These are phyloP conservation scores for Ptychadena robeensis DNA, from an alignment of 2,797 vertebrate genomes.

Conservation along the genomic window DNA sequence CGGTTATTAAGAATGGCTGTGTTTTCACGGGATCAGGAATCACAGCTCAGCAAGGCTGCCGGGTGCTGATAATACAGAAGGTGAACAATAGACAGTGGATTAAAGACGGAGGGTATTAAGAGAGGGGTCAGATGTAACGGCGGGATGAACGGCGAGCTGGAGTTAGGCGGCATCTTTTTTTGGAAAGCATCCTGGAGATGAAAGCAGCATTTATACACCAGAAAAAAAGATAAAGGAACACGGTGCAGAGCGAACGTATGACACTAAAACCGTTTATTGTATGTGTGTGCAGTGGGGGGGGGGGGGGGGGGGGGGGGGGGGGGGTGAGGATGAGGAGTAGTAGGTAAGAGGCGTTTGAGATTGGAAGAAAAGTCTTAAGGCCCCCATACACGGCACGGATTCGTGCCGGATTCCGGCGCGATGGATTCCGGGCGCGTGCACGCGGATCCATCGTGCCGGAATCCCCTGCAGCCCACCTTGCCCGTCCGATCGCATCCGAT, in stretches of 20 bases:
- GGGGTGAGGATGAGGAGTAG: too few relatives aligned
- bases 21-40: constrained; percentile 60
- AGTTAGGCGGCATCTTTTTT: neutral
- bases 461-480: too few relatives aligned
- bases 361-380: too few relatives aligned
- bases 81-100: constrained; percentile 37
- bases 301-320: too few relatives aligned
- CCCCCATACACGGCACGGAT: too few relatives aligned
- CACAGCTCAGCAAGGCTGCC: constrained; percentile 15
- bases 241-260: neutral
- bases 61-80: constrained; percentile 42
- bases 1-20: constrained; percentile 49
- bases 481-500: too few relatives aligned
- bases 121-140: constrained; percentile 20
- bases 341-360: too few relatives aligned
- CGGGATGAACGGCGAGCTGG: neutral
- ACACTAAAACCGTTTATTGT: neutral
- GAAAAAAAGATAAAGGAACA: neutral
- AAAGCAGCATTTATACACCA: neutral
- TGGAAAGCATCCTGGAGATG: neutral
- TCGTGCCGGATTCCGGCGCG: too few relatives aligned
- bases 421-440: too few relatives aligned
- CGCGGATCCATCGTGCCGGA: too few relatives aligned
- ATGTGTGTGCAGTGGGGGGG: too few relatives aligned
- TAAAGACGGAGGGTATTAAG: constrained; percentile 23